A percentile compares a stretch with the other conserved stretches of the same genome.
Conservation (phyloP, 2,797 vertebrate species). For the Anguilla anguilla region DNA sequence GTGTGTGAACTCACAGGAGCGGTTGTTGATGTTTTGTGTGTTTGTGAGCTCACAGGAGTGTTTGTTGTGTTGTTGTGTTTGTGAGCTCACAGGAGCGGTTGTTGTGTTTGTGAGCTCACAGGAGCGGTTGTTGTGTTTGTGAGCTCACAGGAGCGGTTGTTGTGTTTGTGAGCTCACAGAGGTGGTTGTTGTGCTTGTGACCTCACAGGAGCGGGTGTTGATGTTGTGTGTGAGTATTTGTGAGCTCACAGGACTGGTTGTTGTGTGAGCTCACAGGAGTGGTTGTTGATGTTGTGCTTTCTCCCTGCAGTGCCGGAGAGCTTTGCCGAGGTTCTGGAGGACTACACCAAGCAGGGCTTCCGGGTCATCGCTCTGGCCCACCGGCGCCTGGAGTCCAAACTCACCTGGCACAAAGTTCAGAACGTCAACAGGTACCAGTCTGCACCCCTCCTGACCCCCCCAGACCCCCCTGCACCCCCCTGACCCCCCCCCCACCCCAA, state of each 20-base stretch:
- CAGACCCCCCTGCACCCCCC: too few relatives aligned
- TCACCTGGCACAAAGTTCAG: conserved; percentile 96
- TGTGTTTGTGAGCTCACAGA: background rate
- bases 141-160: background rate
- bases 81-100: too few relatives aligned
- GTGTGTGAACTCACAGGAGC: too few relatives aligned
- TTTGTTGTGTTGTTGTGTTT: too few relatives aligned
- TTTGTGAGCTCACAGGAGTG: too few relatives aligned
- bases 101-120: background rate
- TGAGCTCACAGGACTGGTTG: background rate
- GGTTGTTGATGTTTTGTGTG: too few relatives aligned
- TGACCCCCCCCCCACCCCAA: too few relatives aligned
- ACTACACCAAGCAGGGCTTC: conserved; percentile 94
- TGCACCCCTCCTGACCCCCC: background rate
- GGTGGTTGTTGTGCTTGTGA: background rate
- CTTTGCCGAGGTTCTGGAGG: conserved; percentile 87
- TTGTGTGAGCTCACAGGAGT: background rate
- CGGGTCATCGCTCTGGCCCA: conserved; percentile 95
- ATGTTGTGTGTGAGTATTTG: background rate
- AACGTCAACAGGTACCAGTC: conserved; percentile 82
- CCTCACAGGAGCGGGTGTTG: background rate
- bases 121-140: background rate
- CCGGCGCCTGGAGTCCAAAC: conserved; percentile 89
- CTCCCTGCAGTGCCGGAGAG: conserved; percentile 80
- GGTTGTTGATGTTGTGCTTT: background rate